Evolutionary conservation across 2,113 vertebrate species (phyloP), one percentile per base, ranked within the genome.

Genomic region (Carassius gibelio): DNA sequence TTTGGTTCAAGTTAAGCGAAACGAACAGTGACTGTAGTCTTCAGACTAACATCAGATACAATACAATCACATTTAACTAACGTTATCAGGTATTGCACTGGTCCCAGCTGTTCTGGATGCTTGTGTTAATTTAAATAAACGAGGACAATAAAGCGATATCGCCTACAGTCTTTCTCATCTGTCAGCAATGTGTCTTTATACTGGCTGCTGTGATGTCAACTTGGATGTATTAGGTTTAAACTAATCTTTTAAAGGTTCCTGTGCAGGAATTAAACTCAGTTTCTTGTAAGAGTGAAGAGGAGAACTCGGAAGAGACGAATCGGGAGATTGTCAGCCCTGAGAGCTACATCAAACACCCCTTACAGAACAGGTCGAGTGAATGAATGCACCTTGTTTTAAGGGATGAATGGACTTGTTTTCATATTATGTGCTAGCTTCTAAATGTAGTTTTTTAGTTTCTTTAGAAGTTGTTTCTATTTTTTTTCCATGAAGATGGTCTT

Each of bases 321-420:
- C 96, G 96, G 93, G 98, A 98, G 93, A 92, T 99, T 82, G 96
- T 96, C 91, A 98, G 93, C 91, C 97, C 97, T 86, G 98, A 99
- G 91, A 94, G 96, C 91, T 99, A 99, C 91, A 95, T 99, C 91
- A 99, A 99, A 91, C 98, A 99, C 93, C 98, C 97, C 87, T 96
- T 99, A 90, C 98, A 99, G 89, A 99, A 99, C 95, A 98, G 95
- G 98, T 98, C 82, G 9, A 26, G 10, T 57, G 10, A 38, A 82
- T 68, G 23, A 45, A 30, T 50, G 26, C 23, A 52, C 17, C 17
- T 34, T 52, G 13, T 8, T 61, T 57, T 21, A 8, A 17, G 21
- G 3, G 21, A 61, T 26, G 5, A 48, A 30, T 38, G 30, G 5
- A 57, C 15, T 62, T 61, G 10, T 77, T 74, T 30, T 45, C 21